Evolutionary conservation across 2,797 vertebrate genomes (phyloP), one percentile per base, ranked within the genome.

Genomic region (Propithecus deckenii): DNA sequence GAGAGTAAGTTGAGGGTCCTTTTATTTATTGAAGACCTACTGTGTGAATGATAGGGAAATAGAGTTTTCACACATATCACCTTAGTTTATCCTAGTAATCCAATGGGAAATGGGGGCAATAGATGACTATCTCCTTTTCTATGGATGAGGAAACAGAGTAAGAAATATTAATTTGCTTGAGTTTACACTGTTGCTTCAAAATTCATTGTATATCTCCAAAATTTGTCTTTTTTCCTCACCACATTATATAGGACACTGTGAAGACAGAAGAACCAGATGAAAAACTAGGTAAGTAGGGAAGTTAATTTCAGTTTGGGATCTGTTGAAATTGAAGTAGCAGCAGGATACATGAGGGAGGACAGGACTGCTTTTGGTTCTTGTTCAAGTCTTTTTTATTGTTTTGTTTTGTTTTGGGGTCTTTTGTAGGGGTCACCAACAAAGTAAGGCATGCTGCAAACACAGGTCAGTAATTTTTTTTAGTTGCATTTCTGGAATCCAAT

Each of bases 111-210:
- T 0, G 4, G 3, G 17, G 4, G 15, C 20, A 12, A 32, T 5
- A n/a, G 23, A 9, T 22, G 69, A 17, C 4, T 83, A 32, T 4
- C 32, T 13, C 1, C 23, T 50, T 63, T 74, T 43, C 46, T 67
- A 20, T 38, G 18, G 4, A 55, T 80, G 50, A 75, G 25, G 23
- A 81, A 50, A 65, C 38, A 35, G 43, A 28, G 23, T 55, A 17
- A 38, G 61, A 94, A 81, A 86, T 18, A 22, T 17, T 52, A 43
- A 48, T 76, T 84, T 88, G 14, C 48, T 48, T 80, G 14, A 86
- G 15, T 75, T 59, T 41, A 65, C 1, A 22, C 11, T 57, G 6
- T 65, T 65, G 4, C 15, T 85, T 84, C 35, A 48, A 63, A 86
- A 30, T 35, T 76, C 3, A 5, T 71, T 25, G 2, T 81, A 3